Conservation (phyloP, 2,888 invertebrate species). For the Dryomyza anilis region DNA sequence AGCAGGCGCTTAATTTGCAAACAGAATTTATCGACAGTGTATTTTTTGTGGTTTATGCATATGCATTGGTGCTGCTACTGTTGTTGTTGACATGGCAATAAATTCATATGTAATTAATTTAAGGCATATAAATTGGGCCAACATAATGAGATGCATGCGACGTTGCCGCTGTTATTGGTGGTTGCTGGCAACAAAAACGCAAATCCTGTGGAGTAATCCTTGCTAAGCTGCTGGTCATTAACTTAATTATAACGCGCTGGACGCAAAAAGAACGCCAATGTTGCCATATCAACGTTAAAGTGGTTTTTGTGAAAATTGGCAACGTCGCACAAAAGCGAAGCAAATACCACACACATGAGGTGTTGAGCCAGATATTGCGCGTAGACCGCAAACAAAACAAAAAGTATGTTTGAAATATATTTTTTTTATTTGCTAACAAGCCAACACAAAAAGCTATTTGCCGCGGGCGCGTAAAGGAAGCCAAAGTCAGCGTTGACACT, state of each 20-base stretch:
- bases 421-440: too few species aligned
- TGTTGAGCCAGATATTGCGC: too few species aligned
- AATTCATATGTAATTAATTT: conserved; percentile 48
- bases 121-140: conserved; percentile 25
- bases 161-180: conserved; percentile 1
- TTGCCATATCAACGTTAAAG: too few species aligned
- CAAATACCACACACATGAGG: too few species aligned
- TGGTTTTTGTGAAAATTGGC: too few species aligned
- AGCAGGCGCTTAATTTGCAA: background rate
- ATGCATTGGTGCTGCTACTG: background rate
- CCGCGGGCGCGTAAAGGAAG: too few species aligned
- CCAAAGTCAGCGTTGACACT: too few species aligned
- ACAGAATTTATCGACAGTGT: background rate
- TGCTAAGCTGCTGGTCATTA: conserved; percentile 39
- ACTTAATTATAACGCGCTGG: conserved; percentile 29
- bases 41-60: conserved; percentile 1
- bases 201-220: conserved; percentile 26
- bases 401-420: too few species aligned
- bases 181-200: too few species aligned
- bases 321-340: too few species aligned
- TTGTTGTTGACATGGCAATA: conserved; percentile 42
- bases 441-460: too few species aligned
- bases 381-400: too few species aligned
- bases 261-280: background rate
- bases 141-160: conserved; percentile 36